Conservation (phyloP, 2,888 invertebrate species). For the Agrochola circellaris region DNA sequence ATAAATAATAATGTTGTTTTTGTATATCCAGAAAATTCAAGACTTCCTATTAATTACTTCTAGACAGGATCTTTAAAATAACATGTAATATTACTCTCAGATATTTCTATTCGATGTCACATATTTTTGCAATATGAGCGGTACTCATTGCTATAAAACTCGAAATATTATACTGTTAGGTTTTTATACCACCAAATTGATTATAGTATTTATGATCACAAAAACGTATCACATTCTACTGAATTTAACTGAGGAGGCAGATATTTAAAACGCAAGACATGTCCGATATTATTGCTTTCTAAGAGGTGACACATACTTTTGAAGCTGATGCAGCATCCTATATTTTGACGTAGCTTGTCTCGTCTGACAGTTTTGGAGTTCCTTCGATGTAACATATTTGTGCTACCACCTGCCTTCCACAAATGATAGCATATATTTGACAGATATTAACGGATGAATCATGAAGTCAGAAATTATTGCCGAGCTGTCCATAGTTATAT, state of each 20-base stretch:
- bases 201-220: neutral
- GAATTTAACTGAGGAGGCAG: neutral
- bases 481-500: neutral
- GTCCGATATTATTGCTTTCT: too few relatives aligned
- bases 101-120: neutral
- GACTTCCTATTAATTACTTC: too few relatives aligned
- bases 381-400: neutral
- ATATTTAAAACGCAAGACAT: neutral
- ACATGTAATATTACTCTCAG: too few relatives aligned
- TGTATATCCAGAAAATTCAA: too few relatives aligned
- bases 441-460: neutral
- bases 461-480: neutral
- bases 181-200: neutral
- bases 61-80: too few relatives aligned
- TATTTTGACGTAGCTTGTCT: too few relatives aligned
- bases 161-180: neutral
- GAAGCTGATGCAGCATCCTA: too few relatives aligned
- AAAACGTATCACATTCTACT: neutral
- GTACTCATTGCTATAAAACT: neutral
- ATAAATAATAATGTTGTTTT: too few relatives aligned
- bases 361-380: too few relatives aligned
- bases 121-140: neutral
- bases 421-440: neutral
- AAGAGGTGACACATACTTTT: too few relatives aligned
- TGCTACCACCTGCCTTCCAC: neutral